Base-by-base conservation (phyloP, 2,888 invertebrate species). In the Acleris laterana region DNA sequence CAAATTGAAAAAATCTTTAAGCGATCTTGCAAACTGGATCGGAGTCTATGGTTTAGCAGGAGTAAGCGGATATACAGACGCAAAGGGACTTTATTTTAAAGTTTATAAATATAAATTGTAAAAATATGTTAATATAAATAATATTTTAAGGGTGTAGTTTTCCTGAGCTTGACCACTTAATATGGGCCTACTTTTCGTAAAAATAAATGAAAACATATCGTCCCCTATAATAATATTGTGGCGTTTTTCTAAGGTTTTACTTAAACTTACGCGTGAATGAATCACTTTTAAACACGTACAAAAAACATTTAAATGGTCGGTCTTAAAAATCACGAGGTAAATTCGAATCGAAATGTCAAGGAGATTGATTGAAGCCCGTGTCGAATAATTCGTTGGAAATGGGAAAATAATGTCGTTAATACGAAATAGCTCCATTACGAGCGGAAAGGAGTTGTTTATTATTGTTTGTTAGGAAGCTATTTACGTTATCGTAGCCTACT, bases 391-490 rank as follows among this genome's bases (percentile, higher is more conserved):
- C 71, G 63, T 71, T 68, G 72, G 71, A 76, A 77, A 80, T 77
- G 78, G 74, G 77, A 78, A 81, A 80, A 79, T 80, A 79, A 82
- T 80, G 76, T 74, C 74, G 77, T 77, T 78, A 78, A 73, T 77
- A 77, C 71, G 70, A 71, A 78, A 81, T 76, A 76, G 79, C 72
- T 79, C 76, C 72, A 78, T 82, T 79, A 78, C 74, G 72, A 73
- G 72, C 73, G 72, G 73, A 75, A 77, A 74, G 70, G 72, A 77
- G 75, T 70, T 72, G 71, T 74, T 73, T 72, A 74, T 76, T 75
- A 71, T 70, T 70, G 71, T 61, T 69, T 66, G 71, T 75, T 69
- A 68, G 69, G 66, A 72, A 70, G 72, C 69, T 71, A 70, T 73
- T 76, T 74, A 73, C 70, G 71, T 67, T 70, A 61, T 63, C 68